A percentile compares a stretch with the other conserved stretches of the same genome.
Evolutionary conservation across 2,113 vertebrate genomes (phyloP).

Genomic region (Progne subis): DNA sequence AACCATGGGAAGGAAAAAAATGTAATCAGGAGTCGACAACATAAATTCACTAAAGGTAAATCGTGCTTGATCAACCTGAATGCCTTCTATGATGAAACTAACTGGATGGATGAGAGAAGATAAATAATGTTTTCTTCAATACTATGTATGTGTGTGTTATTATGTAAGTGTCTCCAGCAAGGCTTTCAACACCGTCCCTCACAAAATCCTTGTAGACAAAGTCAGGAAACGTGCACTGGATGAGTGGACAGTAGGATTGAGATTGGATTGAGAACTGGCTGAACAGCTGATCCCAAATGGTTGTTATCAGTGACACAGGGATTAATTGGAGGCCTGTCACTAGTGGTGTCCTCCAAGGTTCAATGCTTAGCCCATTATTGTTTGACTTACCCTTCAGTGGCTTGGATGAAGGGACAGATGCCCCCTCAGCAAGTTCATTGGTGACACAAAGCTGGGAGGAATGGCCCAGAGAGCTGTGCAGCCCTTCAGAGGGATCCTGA

Average conservation of each 20-base stretch:
- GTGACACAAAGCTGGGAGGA: neutral
- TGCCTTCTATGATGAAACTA: neutral
- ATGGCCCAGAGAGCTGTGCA: neutral
- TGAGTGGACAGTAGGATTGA: neutral
- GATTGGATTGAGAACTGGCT: neutral
- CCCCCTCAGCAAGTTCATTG: neutral
- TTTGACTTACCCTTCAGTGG: neutral
- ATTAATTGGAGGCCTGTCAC: neutral
- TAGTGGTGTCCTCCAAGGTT: neutral
- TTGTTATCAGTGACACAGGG: accelerated
- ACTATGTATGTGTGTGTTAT: neutral
- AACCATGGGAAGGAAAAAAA: neutral
- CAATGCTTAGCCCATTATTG: neutral
- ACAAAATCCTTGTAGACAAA: neutral
- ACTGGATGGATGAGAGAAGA: neutral
- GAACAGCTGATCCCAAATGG: neutral
- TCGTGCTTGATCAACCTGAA: neutral
- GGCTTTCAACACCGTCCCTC: neutral
- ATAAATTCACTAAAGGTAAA: neutral
- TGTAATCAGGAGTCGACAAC: neutral
- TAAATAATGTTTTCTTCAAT: neutral
- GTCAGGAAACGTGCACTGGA: neutral
- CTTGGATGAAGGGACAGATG: neutral
- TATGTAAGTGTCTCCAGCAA: neutral
- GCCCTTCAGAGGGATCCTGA: neutral